These are phyloP conservation scores for Onychomys torridus DNA, from an alignment of 2,797 vertebrate species.

Conservation along the genomic window DNA sequence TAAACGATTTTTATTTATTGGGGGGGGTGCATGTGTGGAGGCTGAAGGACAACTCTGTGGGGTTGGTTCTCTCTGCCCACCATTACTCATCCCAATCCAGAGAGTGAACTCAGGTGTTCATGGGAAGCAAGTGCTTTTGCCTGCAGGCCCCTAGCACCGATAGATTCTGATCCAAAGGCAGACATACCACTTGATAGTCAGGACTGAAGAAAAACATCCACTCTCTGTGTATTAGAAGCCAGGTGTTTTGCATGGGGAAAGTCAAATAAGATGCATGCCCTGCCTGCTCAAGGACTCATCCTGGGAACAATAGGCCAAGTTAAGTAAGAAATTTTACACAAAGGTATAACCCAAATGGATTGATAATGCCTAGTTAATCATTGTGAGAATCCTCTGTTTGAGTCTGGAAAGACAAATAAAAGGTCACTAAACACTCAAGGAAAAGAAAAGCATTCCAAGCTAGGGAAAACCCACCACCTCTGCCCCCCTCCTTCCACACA, in stretches of 20 bases:
- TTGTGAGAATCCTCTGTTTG: not conserved
- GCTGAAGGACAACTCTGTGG: not conserved
- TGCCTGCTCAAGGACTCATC: not conserved
- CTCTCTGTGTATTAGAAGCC: not conserved
- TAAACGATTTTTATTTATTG: not conserved
- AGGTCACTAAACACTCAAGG: not conserved
- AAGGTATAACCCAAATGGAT: not conserved
- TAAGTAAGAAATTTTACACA: not conserved
- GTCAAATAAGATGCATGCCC: not conserved
- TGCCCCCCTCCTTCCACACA: not conserved
- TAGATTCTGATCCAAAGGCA: not conserved
- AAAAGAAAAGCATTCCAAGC: conserved; percentile 18
- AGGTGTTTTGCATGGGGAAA: not conserved
- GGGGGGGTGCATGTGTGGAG: not conserved
- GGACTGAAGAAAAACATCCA: not conserved
- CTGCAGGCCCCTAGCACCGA: not conserved
- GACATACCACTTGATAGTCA: not conserved
- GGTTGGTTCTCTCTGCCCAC: not conserved
- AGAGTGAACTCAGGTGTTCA: not conserved
- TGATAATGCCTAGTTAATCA: conserved; percentile 2
- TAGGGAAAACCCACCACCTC: not conserved
- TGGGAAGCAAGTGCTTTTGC: not conserved
- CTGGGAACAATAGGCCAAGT: not conserved
- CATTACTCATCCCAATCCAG: not conserved
- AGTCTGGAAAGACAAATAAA: conserved; percentile 36